phyloP scores from a whole-genome alignment of 2,113 vertebrate genomes.

The Ploceus nigricollis region DNA sequence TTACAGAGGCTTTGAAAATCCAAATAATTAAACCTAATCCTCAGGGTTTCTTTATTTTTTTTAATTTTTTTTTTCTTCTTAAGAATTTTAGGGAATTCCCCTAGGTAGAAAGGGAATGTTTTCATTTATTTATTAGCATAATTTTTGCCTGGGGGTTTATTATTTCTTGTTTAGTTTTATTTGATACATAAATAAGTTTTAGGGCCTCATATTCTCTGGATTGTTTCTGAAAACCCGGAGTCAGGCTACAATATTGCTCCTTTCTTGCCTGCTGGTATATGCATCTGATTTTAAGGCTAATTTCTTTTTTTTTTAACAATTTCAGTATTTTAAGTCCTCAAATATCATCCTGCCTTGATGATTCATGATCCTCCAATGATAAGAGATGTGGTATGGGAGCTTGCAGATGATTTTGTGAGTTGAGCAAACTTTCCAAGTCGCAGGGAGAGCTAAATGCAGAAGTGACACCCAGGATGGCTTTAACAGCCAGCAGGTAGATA shows the following conservation, averaged over 20 bases:
- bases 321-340: neutral
- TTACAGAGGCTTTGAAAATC: conserved; percentile 11
- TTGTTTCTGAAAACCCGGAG: neutral
- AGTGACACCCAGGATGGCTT: neutral
- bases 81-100: neutral
- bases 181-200: conserved; percentile 5
- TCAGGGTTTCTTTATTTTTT: neutral
- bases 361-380: neutral
- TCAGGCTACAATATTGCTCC: neutral
- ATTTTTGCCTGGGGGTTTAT: neutral
- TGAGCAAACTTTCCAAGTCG: neutral
- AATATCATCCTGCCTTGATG: neutral
- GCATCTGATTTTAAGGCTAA: neutral
- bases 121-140: neutral
- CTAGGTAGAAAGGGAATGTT: neutral
- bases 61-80: neutral
- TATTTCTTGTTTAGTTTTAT: neutral
- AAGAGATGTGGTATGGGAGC: neutral
- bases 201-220: neutral
- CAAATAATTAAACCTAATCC: conserved; percentile 1
- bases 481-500: neutral
- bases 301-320: conserved; percentile 41
- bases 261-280: neutral
- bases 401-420: neutral
- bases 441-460: neutral